Conservation (phyloP, 1,140 invertebrate species). For the Macrostomum lignano region DNA sequence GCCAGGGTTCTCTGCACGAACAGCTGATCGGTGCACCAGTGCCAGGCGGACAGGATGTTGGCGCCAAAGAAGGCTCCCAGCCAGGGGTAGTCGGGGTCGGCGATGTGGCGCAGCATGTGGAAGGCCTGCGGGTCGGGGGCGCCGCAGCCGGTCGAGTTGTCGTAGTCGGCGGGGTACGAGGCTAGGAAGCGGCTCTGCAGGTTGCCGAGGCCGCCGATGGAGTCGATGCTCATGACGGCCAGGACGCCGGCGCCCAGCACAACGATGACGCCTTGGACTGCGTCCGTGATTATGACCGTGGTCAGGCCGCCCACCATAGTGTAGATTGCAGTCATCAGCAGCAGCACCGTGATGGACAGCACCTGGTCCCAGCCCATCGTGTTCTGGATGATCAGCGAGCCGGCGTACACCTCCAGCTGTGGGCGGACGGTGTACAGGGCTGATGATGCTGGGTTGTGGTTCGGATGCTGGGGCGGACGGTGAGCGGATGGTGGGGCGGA, state of each 20-base stretch:
- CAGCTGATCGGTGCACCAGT: slow-evolving; percentile 36
- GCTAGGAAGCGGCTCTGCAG: slow-evolving; percentile 23
- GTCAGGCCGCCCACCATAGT: slow-evolving; percentile 27
- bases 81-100: slow-evolving; percentile 28
- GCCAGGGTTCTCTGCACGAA: slow-evolving; percentile 32
- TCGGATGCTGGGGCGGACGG: no score
- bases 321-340: slow-evolving; percentile 16
- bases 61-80: slow-evolving; percentile 32
- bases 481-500: no score
- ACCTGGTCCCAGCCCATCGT: slow-evolving; percentile 29
- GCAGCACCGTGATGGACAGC: slow-evolving; percentile 13
- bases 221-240: slow-evolving; percentile 30
- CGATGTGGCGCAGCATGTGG: slow-evolving; percentile 27
- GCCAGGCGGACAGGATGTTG: slow-evolving; percentile 33
- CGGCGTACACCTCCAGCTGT: slow-evolving; percentile 31
- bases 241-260: slow-evolving; percentile 31
- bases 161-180: slow-evolving; percentile 13
- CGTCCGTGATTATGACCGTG: slow-evolving; percentile 35
- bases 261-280: slow-evolving; percentile 34
- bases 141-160: slow-evolving; percentile 18
- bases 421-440: slow-evolving; percentile 4
- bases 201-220: slow-evolving; percentile 29
- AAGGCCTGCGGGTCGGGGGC: slow-evolving; percentile 25
- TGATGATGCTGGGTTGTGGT: no score
- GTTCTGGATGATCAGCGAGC: slow-evolving; percentile 31